phyloP scores from a whole-genome alignment of 2,113 vertebrate genomes.

The Isurus oxyrinchus region DNA sequence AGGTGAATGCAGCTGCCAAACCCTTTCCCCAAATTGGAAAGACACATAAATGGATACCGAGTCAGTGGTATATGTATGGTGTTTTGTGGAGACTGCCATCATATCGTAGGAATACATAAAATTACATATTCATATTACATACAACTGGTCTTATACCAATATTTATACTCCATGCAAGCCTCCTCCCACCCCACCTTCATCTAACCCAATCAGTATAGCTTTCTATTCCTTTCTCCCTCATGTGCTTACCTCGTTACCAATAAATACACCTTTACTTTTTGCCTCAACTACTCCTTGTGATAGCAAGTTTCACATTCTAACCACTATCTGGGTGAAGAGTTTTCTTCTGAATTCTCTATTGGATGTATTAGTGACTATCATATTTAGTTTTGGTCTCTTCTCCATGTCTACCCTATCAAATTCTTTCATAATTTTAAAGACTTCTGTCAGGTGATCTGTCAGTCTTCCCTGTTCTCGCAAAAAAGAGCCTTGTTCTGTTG shows the following conservation, averaged over 20 bases:
- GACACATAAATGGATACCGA: background rate
- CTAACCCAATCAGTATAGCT: background rate
- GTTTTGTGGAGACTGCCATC: background rate
- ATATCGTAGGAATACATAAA: background rate
- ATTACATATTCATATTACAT: background rate
- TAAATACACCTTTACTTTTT: background rate
- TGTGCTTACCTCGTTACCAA: background rate
- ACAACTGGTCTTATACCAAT: background rate
- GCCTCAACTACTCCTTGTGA: background rate
- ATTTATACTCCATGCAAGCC: background rate
- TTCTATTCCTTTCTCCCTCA: background rate
- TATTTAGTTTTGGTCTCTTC: no score
- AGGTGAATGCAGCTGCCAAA: background rate
- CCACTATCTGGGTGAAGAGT: background rate
- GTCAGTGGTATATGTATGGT: background rate
- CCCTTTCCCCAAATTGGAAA: background rate
- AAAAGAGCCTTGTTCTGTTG: no score
- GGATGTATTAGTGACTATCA: background rate
- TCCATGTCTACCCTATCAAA: no score
- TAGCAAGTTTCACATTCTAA: background rate
- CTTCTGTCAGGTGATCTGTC: no score
- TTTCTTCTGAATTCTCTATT: background rate
- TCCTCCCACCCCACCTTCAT: background rate
- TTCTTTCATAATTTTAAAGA: no score
- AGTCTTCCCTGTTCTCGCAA: no score